These are phyloP conservation scores for Cebidichthys violaceus DNA, from an alignment of 2,113 vertebrate genomes.

Conservation along the genomic window DNA sequence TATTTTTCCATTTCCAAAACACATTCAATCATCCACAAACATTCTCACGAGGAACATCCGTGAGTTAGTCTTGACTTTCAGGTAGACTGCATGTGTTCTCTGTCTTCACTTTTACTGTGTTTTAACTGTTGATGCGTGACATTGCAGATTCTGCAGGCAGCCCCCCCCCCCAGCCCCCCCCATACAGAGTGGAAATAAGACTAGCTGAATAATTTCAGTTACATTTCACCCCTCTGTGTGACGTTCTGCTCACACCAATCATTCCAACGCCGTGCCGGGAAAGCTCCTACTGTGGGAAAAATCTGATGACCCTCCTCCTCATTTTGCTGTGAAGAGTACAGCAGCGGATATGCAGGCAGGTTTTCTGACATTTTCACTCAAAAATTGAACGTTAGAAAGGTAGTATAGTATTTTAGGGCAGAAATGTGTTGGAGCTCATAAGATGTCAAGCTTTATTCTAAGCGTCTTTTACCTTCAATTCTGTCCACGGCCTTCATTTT, in stretches of 20 bases:
- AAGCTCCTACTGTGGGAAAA: background rate
- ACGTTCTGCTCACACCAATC: slow-evolving; percentile 32
- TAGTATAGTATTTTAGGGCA: background rate
- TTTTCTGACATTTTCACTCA: background rate
- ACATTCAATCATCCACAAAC: background rate
- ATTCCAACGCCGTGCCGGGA: background rate
- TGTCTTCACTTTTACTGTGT: slow-evolving; percentile 24
- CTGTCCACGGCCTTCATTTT: background rate
- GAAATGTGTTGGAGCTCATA: background rate
- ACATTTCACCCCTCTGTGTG: slow-evolving; percentile 16
- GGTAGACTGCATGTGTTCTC: slow-evolving; percentile 18
- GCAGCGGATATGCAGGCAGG: background rate
- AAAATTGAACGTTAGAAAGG: background rate
- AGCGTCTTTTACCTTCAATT: slow-evolving; percentile 1
- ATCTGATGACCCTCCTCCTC: slow-evolving; percentile 18
- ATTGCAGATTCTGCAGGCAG: slow-evolving; percentile 27
- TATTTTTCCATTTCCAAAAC: background rate
- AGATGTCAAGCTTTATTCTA: background rate
- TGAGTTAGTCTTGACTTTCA: slow-evolving; percentile 36
- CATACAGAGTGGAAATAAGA: slow-evolving; percentile 35
- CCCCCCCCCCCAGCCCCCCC: slow-evolving; percentile 13
- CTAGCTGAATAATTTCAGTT: slow-evolving; percentile 36
- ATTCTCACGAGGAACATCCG: slow-evolving; percentile 10
- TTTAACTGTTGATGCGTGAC: slow-evolving; percentile 38
- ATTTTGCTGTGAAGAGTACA: background rate